Evolutionary conservation across 2,888 invertebrate species (phyloP).

Genomic region (Agrotis ipsilon): DNA sequence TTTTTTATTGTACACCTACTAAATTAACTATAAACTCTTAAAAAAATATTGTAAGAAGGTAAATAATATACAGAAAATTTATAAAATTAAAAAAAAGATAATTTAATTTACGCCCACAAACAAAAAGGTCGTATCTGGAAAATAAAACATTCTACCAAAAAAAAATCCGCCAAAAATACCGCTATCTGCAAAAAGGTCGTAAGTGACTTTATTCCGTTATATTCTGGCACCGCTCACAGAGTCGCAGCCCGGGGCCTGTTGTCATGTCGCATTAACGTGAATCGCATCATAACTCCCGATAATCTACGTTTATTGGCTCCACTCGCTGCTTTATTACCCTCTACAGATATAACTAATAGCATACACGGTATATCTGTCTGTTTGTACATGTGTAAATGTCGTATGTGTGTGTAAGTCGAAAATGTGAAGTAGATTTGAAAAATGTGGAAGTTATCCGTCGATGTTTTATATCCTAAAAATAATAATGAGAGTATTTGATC

Average conservation of each 20-base stretch:
- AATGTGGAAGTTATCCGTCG: neutral
- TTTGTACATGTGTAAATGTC: constrained; percentile 26
- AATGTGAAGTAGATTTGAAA: neutral
- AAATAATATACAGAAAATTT: too few species aligned
- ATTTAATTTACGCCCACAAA: neutral
- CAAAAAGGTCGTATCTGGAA: constrained; percentile 9
- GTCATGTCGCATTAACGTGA: constrained; percentile 89
- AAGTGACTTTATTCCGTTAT: constrained; percentile 41
- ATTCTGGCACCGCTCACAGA: constrained; percentile 59
- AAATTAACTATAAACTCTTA: neutral
- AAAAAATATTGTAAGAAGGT: too few species aligned
- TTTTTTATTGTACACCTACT: neutral
- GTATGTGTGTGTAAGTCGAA: constrained; percentile 9
- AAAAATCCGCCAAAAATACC: neutral
- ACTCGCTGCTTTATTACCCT: constrained; percentile 81
- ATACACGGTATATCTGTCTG: constrained; percentile 49
- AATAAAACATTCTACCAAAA: neutral
- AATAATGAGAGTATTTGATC: too few species aligned
- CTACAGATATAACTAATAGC: constrained; percentile 71
- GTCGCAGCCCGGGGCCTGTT: constrained; percentile 82
- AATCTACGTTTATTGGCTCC: constrained; percentile 90
- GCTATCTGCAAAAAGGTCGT: constrained; percentile 3
- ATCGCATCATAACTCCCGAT: constrained; percentile 90
- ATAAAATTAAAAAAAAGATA: too few species aligned
- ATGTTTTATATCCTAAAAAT: neutral